These are phyloP conservation scores for Drosophila melanica DNA, from an alignment of 1,140 invertebrate genomes.

Conservation along the genomic window DNA sequence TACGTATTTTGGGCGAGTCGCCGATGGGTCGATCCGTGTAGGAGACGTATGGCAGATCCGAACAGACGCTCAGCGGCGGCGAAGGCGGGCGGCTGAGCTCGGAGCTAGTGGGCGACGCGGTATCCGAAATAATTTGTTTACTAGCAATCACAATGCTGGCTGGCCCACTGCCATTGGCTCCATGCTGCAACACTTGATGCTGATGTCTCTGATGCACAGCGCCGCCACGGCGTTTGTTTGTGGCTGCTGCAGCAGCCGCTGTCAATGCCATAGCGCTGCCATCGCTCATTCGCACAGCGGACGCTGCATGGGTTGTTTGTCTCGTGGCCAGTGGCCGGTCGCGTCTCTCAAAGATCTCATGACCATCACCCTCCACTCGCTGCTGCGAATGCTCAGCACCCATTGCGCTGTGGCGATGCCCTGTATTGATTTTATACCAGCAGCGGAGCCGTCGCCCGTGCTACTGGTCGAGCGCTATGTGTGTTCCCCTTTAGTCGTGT, in stretches of 20 bases:
- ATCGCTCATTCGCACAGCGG: slow-evolving; percentile 32
- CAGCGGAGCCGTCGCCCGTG: background rate
- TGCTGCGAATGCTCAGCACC: slow-evolving; percentile 82
- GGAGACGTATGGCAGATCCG: slow-evolving; percentile 96
- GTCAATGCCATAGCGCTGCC: slow-evolving; percentile 56
- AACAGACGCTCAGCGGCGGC: slow-evolving; percentile 93
- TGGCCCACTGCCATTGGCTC: slow-evolving; percentile 25
- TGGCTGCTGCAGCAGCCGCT: slow-evolving; percentile 64
- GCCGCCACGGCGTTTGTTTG: slow-evolving; percentile 55
- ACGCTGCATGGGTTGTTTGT: slow-evolving; percentile 2
- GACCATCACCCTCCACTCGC: slow-evolving; percentile 73
- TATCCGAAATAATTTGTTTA: slow-evolving; percentile 72
- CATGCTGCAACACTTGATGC: slow-evolving; percentile 14
- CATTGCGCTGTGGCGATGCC: slow-evolving; percentile 48
- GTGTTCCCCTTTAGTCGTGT: background rate
- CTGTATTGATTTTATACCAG: slow-evolving; percentile 42
- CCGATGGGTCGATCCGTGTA: slow-evolving; percentile 97
- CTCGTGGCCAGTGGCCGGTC: background rate
- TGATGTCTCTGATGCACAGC: slow-evolving; percentile 23
- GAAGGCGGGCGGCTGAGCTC: slow-evolving; percentile 86
- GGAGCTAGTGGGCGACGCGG: slow-evolving; percentile 69
- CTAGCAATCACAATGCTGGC: slow-evolving; percentile 75
- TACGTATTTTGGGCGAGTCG: slow-evolving; percentile 90
- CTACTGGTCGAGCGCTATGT: background rate
- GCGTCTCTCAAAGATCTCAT: slow-evolving; percentile 70